Conservation (phyloP, 2,888 invertebrate species). For the Drosophila flavopinicola region DNA sequence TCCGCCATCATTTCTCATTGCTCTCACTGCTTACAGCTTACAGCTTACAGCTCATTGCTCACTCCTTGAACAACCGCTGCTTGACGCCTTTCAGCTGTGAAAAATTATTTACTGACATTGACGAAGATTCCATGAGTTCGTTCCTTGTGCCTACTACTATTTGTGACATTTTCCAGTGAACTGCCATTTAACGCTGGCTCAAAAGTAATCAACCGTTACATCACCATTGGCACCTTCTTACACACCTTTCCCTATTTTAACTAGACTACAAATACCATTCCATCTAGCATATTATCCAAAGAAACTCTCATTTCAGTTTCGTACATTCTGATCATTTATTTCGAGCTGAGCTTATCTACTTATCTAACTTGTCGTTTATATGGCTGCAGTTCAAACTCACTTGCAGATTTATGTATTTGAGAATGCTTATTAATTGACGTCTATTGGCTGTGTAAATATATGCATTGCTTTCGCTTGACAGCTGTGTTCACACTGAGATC, state of each 20-base stretch:
- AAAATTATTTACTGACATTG: constrained; percentile 54
- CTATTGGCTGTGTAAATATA: not conserved
- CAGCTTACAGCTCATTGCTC: not conserved
- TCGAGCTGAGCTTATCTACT: no score
- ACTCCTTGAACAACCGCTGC: not conserved
- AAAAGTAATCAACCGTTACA: constrained; percentile 14
- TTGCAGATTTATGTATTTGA: not conserved
- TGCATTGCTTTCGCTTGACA: not conserved
- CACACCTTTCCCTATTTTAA: no score
- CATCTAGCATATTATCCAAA: no score
- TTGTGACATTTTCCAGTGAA: constrained; percentile 17
- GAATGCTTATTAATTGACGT: not conserved
- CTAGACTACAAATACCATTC: not conserved
- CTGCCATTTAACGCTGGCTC: constrained; percentile 7
- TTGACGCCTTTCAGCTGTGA: constrained; percentile 20
- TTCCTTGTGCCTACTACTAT: constrained; percentile 22
- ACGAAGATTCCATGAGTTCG: constrained; percentile 35
- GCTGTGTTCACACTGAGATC: not conserved
- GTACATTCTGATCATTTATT: no score
- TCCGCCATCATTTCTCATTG: constrained; percentile 37
- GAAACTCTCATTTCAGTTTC: no score
- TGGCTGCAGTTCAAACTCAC: no score
- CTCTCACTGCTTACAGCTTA: not conserved
- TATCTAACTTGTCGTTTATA: no score
- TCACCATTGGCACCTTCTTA: constrained; percentile 3